Percentiles rank a stretch among this genome's conserved stretches.
Conservation (phyloP, 2,113 vertebrate species). For the Hippopotamus amphibius region DNA sequence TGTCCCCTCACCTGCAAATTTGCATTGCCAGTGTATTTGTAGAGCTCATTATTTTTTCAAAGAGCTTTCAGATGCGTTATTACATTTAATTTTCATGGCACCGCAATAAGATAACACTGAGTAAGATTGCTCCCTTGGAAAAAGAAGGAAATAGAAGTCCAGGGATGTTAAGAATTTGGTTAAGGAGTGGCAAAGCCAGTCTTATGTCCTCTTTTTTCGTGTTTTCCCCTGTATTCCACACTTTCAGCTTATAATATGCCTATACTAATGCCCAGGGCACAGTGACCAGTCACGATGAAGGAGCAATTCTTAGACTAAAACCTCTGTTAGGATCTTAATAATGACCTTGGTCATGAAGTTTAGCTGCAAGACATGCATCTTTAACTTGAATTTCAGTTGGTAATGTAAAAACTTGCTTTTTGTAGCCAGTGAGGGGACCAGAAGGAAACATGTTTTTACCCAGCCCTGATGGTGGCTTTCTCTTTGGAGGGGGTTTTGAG, state of each 20-base stretch:
- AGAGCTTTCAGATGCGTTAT: conserved; percentile 13
- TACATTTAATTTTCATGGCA: conserved; percentile 21
- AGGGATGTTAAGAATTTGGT: neutral
- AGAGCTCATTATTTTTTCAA: conserved; percentile 10
- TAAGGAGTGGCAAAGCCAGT: neutral
- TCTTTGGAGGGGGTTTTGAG: neutral
- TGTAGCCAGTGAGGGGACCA: neutral
- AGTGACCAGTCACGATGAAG: neutral
- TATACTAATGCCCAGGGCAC: neutral
- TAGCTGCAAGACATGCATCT: neutral
- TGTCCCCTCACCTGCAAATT: conserved; percentile 53
- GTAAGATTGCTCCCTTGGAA: neutral
- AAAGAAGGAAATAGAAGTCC: neutral
- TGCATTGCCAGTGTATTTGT: neutral
- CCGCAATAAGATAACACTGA: neutral
- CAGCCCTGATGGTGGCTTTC: neutral
- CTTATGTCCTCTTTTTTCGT: neutral
- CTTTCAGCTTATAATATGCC: neutral
- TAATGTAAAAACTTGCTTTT: neutral
- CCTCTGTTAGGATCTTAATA: neutral
- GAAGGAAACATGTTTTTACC: neutral
- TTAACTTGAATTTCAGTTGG: conserved; percentile 49
- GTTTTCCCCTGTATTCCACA: neutral
- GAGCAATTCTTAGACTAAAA: neutral
- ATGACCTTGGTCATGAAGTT: neutral